Evolutionary conservation across 2,797 vertebrate species (phyloP).

Genomic region (Numenius phaeopus): DNA sequence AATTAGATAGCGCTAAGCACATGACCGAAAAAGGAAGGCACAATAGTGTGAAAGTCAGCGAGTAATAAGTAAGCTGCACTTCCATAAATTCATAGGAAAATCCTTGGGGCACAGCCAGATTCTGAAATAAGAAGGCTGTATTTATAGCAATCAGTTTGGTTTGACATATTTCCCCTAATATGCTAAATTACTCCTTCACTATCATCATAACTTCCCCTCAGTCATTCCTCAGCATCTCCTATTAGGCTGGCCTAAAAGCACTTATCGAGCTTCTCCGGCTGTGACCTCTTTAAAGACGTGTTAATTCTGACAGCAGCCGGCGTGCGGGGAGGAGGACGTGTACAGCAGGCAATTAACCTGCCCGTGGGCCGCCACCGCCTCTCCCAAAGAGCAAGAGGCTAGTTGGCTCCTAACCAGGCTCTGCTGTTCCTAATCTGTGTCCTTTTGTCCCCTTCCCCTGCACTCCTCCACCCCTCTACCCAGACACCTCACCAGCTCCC

Average conservation of each 20-base stretch:
- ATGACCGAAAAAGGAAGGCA: conserved; percentile 12
- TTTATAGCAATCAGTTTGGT: conserved; percentile 74
- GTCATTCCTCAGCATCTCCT: conserved; percentile 56
- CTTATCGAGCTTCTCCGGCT: conserved; percentile 15
- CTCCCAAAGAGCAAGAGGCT: not conserved
- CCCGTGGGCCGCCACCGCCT: not conserved
- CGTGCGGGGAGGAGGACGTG: not conserved
- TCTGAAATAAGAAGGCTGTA: conserved; percentile 63
- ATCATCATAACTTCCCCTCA: conserved; percentile 67
- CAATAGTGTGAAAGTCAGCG: conserved; percentile 45
- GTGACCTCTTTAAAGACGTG: conserved; percentile 8
- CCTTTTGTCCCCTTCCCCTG: not conserved
- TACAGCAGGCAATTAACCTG: not conserved
- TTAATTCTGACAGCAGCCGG: conserved; percentile 17
- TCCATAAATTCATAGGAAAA: conserved; percentile 64
- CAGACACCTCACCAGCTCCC: not conserved
- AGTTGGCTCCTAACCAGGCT: not conserved
- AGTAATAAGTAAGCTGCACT: conserved; percentile 49
- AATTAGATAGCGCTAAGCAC: conserved; percentile 14
- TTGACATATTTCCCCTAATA: conserved; percentile 76
- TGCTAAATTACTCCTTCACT: conserved; percentile 68
- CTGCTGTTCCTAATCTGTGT: not conserved
- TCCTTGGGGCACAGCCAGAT: conserved; percentile 72
- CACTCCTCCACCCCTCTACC: not conserved
- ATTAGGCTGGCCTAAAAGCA: conserved; percentile 46